These are phyloP conservation scores for Stomorhina lunata DNA, from an alignment of 2,888 invertebrate species.

Conservation along the genomic window DNA sequence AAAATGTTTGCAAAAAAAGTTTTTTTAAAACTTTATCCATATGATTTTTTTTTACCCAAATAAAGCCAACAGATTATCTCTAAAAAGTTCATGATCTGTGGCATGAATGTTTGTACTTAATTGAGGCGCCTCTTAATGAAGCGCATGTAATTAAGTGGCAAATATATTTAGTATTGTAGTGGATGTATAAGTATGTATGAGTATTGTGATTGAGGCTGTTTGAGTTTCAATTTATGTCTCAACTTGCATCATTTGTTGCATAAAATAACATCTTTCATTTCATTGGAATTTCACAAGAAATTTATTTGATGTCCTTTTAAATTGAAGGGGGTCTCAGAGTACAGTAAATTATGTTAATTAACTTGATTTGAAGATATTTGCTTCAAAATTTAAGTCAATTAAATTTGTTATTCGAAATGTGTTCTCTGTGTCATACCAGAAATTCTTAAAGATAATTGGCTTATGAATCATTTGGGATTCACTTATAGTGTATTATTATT, in stretches of 20 bases:
- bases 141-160: conserved; percentile 61
- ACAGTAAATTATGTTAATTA: conserved; percentile 33
- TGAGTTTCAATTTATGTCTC: not conserved
- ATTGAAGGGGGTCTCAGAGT: not conserved
- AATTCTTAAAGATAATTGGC: not conserved
- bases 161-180: conserved; percentile 2
- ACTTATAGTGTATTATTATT: too few relatives aligned
- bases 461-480: not conserved
- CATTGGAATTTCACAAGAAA: conserved; percentile 1
- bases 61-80: not conserved
- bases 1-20: conserved; percentile 23
- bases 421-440: not conserved
- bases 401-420: not conserved
- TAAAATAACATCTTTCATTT: not conserved
- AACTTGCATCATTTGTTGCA: not conserved
- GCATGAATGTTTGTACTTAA: conserved; percentile 25
- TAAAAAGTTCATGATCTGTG: conserved; percentile 27
- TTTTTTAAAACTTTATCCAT: conserved; percentile 18
- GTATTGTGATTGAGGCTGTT: not conserved
- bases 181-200: not conserved
- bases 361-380: conserved; percentile 23
- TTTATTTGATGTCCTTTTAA: not conserved
- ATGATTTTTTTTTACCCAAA: too few relatives aligned
- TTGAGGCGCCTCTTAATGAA: conserved; percentile 65
- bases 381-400: conserved; percentile 17